These are phyloP conservation scores for Chlorops oryzae DNA, from an alignment of 1,140 invertebrate genomes.

Conservation along the genomic window DNA sequence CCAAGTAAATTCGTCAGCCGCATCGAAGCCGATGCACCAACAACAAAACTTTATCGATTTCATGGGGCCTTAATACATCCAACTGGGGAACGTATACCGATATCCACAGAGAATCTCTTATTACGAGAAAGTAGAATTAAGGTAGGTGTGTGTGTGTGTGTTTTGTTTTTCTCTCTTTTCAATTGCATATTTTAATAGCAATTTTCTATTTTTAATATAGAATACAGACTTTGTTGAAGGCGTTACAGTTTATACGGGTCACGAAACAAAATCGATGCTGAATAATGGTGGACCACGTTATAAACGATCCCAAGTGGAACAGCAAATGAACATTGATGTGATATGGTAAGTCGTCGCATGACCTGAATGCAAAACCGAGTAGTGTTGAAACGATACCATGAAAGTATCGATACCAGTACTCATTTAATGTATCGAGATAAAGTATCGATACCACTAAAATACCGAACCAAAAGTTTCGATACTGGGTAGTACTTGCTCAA, in stretches of 20 bases:
- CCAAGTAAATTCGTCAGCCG: slow-evolving; percentile 75
- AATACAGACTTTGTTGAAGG: slow-evolving; percentile 79
- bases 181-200: background rate
- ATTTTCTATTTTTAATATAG: slow-evolving; percentile 16
- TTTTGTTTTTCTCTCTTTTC: too few species aligned
- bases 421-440: too few species aligned
- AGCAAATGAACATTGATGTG: slow-evolving; percentile 91
- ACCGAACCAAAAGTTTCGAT: too few species aligned
- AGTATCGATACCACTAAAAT: too few species aligned
- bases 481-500: too few species aligned
- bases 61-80: slow-evolving; percentile 82
- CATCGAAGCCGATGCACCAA: slow-evolving; percentile 87
- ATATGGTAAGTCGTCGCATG: slow-evolving; percentile 59
- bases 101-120: slow-evolving; percentile 89
- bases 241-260: slow-evolving; percentile 94
- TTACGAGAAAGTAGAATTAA: slow-evolving; percentile 90
- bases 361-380: too few species aligned
- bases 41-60: slow-evolving; percentile 94
- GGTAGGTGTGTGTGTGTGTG: slow-evolving; percentile 57
- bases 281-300: slow-evolving; percentile 95
- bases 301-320: slow-evolving; percentile 87
- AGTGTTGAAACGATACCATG: too few species aligned
- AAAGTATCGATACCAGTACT: too few species aligned
- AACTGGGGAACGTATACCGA: slow-evolving; percentile 69
- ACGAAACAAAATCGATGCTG: slow-evolving; percentile 96